Evolutionary conservation across 2,888 invertebrate species (phyloP), one percentile per base, ranked within the genome.

Genomic region (Pomacea canaliculata): DNA sequence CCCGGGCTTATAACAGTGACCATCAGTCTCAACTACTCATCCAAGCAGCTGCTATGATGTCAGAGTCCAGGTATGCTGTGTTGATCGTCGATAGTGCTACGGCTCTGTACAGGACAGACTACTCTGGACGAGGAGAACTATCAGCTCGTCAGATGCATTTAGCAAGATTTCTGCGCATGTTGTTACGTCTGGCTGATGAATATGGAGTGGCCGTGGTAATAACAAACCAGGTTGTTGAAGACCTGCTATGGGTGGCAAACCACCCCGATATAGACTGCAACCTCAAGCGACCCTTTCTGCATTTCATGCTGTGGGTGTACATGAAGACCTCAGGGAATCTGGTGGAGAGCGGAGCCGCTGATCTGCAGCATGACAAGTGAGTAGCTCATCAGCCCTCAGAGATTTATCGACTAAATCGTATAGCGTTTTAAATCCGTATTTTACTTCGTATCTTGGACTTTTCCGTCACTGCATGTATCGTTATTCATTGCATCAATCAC

Each of bases 151-250:
- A 99, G 91, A 95, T 95, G 93, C 98, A 99, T 91, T 93, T 99
- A 56, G 98, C 96, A 0, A 92, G 96, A 82, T 99, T 99, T 91
- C 93, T 99, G 86, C 93, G 99, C 79, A 95, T 97, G 94, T 92
- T 99, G 27, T 93, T 98, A 0, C 92, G 98, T 80, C 91, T 99
- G 75, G 97, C 99, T 13, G 99, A 99, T 92, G 99, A 99, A 93
- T 99, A 97, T 92, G 99, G 99, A 16, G 97, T 99, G 7, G 99
- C 98, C 19, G 98, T 99, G 9, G 95, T 99, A 18, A 97, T 99
- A 80, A 98, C 98, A 0, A 99, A 99, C 91, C 99, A 99, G 92
- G 99, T 99, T 9, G 84, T 89, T 62, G 90, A 90, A 56, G 91
- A 91, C 75, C 83, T 90, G n/a, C 78, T 90, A 48, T 87, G 87